These are phyloP conservation scores for Nomada hirtipes DNA, from an alignment of 2,888 invertebrate genomes.

Conservation along the genomic window DNA sequence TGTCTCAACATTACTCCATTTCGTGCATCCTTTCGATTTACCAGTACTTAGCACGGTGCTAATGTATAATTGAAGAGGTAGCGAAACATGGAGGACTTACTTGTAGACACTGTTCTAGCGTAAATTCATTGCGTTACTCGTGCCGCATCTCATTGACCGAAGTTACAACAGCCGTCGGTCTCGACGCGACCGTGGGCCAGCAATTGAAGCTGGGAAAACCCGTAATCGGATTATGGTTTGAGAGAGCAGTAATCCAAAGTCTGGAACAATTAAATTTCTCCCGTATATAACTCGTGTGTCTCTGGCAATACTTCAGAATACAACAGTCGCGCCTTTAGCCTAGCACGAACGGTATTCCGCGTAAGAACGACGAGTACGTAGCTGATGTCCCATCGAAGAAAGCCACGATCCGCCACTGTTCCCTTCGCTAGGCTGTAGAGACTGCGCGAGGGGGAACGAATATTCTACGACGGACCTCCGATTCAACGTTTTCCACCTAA, in stretches of 20 bases:
- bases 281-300: conserved; percentile 48
- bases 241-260: conserved; percentile 63
- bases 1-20: conserved; percentile 4
- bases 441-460: too few species aligned
- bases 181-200: conserved; percentile 30
- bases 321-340: conserved; percentile 35
- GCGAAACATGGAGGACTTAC: not conserved
- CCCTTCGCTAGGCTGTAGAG: conserved; percentile 2
- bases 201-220: conserved; percentile 61
- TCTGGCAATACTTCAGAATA: conserved; percentile 61
- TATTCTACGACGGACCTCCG: too few species aligned
- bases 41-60: conserved; percentile 26
- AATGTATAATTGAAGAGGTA: conserved; percentile 43
- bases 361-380: conserved; percentile 38
- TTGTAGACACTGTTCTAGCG: conserved; percentile 29
- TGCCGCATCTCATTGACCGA: conserved; percentile 50
- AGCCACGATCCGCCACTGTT: conserved; percentile 16
- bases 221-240: conserved; percentile 70
- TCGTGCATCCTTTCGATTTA: conserved; percentile 30
- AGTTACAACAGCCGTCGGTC: conserved; percentile 66
- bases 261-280: conserved; percentile 69
- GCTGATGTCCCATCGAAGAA: conserved; percentile 30
- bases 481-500: too few species aligned
- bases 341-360: conserved; percentile 26
- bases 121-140: conserved; percentile 53